Evolutionary conservation across 2,888 invertebrate species (phyloP).

Genomic region (Phytoseiulus persimilis): DNA sequence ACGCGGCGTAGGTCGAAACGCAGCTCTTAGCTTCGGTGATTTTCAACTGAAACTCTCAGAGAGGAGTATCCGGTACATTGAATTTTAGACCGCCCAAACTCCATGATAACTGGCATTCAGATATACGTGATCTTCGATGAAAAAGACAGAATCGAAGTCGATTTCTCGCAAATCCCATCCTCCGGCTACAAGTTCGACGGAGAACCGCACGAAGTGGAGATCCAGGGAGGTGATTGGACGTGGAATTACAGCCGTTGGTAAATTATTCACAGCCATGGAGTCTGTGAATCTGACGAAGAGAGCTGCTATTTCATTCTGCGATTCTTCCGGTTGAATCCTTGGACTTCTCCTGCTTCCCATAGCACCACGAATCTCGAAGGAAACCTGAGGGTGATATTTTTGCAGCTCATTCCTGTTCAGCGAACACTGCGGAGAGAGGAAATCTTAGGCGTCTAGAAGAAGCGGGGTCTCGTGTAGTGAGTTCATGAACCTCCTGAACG

Average conservation of each 20-base stretch:
- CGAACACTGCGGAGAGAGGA: too few species aligned
- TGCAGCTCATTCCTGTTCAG: too few species aligned
- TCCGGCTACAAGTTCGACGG: too few species aligned
- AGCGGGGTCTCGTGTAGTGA: too few species aligned
- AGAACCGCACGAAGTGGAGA: not conserved
- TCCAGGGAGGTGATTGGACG: not conserved
- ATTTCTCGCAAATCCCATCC: too few species aligned
- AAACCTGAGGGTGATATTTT: not conserved
- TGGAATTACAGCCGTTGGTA: not conserved
- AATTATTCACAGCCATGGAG: not conserved
- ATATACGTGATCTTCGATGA: too few species aligned
- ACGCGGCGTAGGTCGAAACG: not conserved
- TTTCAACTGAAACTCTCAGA: not conserved
- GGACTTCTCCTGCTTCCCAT: not conserved
- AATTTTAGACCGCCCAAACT: too few species aligned
- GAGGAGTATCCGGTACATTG: too few species aligned
- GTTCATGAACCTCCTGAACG: too few species aligned
- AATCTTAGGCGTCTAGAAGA: too few species aligned
- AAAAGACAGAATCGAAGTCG: too few species aligned
- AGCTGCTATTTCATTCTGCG: not conserved
- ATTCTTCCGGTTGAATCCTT: not conserved
- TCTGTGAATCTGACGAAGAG: not conserved
- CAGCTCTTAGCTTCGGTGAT: not conserved
- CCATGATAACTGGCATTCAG: too few species aligned
- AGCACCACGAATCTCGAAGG: not conserved